These are phyloP conservation scores for Tinea semifulvella DNA, from an alignment of 2,888 invertebrate genomes.

Conservation along the genomic window DNA sequence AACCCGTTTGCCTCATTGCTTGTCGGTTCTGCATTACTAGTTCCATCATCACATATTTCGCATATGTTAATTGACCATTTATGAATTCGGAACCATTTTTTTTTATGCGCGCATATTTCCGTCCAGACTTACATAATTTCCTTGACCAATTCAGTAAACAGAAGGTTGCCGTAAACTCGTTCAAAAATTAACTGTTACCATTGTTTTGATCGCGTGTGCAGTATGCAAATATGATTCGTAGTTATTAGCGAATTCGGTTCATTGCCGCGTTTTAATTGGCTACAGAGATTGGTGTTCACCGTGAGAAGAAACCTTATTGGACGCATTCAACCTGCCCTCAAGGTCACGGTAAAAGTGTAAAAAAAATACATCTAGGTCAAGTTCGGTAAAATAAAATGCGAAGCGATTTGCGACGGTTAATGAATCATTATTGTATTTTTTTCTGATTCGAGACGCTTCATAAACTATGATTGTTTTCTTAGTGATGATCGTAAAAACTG, in stretches of 20 bases:
- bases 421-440: neutral
- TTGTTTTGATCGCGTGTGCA: neutral
- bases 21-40: too few species aligned
- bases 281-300: conserved; percentile 5
- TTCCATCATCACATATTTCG: too few species aligned
- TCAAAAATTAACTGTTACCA: neutral
- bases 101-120: too few species aligned
- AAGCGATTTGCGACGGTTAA: neutral
- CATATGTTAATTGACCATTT: too few species aligned
- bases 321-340: conserved; percentile 23
- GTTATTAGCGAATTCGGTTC: conserved; percentile 25
- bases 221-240: conserved; percentile 15
- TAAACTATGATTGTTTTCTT: too few species aligned
- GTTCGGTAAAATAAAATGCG: conserved; percentile 3
- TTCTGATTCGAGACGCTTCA: neutral
- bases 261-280: conserved; percentile 24
- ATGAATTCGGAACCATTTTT: too few species aligned
- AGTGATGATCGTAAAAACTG: too few species aligned
- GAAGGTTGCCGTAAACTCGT: too few species aligned
- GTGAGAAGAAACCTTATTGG: conserved; percentile 29
- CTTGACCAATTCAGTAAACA: too few species aligned
- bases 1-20: too few species aligned
- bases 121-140: too few species aligned
- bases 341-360: conserved; percentile 48
- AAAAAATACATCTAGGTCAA: conserved; percentile 23